Percentiles rank a stretch among this genome's conserved stretches.
Conservation (phyloP, 30 jellyfish, hydroid and myxozoan genomes). For the Aurelia aurita complex sp. Pacific region DNA sequence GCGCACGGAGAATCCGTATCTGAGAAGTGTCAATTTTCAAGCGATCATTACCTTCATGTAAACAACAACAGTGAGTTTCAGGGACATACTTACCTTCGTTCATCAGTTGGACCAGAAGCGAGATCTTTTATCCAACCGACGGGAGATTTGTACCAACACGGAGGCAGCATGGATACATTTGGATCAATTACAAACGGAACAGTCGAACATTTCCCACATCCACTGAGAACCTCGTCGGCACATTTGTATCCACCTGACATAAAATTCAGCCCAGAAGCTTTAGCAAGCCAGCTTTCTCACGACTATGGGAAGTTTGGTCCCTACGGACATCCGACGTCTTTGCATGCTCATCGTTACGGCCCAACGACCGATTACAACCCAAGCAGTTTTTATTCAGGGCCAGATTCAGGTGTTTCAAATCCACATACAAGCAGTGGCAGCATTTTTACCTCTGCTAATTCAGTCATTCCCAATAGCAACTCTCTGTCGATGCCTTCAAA, state of each 20-base stretch:
- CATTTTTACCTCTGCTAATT: constrained; percentile 4
- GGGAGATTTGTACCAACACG: constrained; percentile 35
- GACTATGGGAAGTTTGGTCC: constrained; percentile 62
- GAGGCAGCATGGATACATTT: constrained; percentile 46
- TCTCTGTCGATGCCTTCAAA: constrained; percentile 29
- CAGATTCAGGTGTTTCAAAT: constrained; percentile 19
- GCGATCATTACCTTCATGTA: constrained; percentile 55
- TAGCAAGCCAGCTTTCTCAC: constrained; percentile 52
- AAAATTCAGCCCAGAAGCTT: constrained; percentile 40
- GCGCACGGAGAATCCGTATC: constrained; percentile 40
- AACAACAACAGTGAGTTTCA: constrained; percentile 16
- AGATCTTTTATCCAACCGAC: constrained; percentile 41
- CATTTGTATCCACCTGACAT: constrained; percentile 44
- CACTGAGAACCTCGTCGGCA: constrained; percentile 34
- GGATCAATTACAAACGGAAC: constrained; percentile 53
- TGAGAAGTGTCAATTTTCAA: constrained; percentile 59
- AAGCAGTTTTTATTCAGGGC: constrained; percentile 33
- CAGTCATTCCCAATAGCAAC: constrained; percentile 11
- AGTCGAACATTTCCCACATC: constrained; percentile 58
- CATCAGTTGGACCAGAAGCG: constrained; percentile 32
- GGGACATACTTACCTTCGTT: constrained; percentile 58
- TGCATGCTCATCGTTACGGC: constrained; percentile 46
- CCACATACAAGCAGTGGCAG: constrained; percentile 27
- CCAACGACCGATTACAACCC: constrained; percentile 44
- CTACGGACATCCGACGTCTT: constrained; percentile 43